Base-by-base conservation (phyloP, 1,140 invertebrate species). In the Arctopsyche grandis region DNA sequence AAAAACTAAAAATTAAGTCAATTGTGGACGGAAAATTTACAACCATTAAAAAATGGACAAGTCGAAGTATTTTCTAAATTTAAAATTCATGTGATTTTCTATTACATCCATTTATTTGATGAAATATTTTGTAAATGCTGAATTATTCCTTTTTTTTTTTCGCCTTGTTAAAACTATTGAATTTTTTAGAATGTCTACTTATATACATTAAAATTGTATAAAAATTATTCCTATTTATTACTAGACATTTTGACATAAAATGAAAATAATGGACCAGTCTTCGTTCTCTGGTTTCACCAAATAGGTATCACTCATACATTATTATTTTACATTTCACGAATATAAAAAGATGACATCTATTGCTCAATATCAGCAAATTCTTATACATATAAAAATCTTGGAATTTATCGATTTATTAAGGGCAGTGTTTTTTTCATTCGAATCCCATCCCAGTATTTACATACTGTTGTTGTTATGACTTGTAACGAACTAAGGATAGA, bases 401-500 rank as follows among this genome's bases (percentile, higher is more conserved):
- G 14, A 66, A 66, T 66, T 26, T 9, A 26, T 26, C 9, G 4
- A 12, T 66, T 22, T n/a, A 26, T 26, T 12, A 9, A 26, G 24
- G 63, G 63, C 63, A 66, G 63, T 66, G 63, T 26, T 26, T 29
- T 63, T 5, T 24, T 26, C 16, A 52, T 52, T 38, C 1, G 29
- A 38, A 38, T 38, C 29, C 29, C 29, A 38, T 38, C 7, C 3
- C 7, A 7, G 29, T 1, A 38, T 38, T 38, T 38, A 38, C 1
- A 1, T 7, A 38, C n/a, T n/a, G n/a, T n/a, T 38, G 29, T 4
- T 4, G 3, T 38, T 38, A 4, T 38, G 29, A 38, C 29, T 38
- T 38, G 29, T 38, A 38, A 38, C 29, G 7, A 38, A 38, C 85
- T 87, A 88, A 82, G 88, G 88, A 78, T 89, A 89, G 85, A 89